These are phyloP conservation scores for Himalopsyche phryganea DNA, from an alignment of 1,140 invertebrate species.

Conservation along the genomic window DNA sequence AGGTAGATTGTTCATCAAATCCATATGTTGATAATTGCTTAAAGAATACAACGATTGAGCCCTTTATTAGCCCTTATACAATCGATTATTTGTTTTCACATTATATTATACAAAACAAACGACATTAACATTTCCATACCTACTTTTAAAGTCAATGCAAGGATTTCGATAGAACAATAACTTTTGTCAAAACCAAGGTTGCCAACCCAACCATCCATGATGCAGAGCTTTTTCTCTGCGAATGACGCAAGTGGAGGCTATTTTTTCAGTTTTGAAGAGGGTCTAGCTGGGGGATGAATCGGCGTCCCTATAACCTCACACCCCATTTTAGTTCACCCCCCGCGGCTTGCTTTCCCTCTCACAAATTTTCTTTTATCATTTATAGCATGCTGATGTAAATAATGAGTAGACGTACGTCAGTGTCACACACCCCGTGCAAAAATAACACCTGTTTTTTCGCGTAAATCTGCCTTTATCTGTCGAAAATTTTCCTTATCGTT, in stretches of 20 bases:
- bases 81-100: too few relatives aligned
- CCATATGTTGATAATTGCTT: too few relatives aligned
- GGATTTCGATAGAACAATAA: too few relatives aligned
- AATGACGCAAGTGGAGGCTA: constrained; percentile 13
- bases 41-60: too few relatives aligned
- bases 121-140: too few relatives aligned
- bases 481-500: too few relatives aligned
- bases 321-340: constrained; percentile 3
- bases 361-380: constrained; percentile 35
- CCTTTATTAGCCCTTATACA: too few relatives aligned
- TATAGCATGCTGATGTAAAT: constrained; percentile 32
- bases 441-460: constrained; percentile 31
- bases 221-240: constrained; percentile 7
- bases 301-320: neutral
- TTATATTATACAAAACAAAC: too few relatives aligned
- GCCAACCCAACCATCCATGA: too few relatives aligned
- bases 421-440: constrained; percentile 23
- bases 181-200: too few relatives aligned
- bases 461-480: neutral
- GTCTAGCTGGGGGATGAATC: constrained; percentile 6
- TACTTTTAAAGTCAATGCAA: too few relatives aligned
- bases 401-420: constrained; percentile 34
- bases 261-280: constrained; percentile 26
- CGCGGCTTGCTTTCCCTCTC: constrained; percentile 18
- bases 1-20: too few relatives aligned